These are phyloP conservation scores for Eupithecia subfuscata DNA, from an alignment of 2,888 invertebrate species.

Conservation along the genomic window DNA sequence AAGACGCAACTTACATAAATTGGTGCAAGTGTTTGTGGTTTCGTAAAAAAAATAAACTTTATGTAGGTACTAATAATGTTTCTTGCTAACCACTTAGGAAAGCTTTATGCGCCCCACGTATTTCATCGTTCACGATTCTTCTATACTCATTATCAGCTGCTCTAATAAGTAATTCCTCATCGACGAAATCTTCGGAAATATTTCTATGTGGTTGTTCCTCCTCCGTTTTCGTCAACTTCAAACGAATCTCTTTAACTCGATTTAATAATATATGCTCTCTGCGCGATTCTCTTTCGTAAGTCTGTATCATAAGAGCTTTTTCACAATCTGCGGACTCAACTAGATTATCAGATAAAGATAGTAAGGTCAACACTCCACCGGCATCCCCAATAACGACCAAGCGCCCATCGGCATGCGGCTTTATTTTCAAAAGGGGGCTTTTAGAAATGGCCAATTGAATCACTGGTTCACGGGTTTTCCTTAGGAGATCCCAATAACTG, in stretches of 20 bases:
- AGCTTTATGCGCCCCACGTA: neutral
- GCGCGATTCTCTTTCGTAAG: conserved; percentile 92
- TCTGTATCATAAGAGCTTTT: conserved; percentile 86
- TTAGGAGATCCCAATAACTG: conserved; percentile 91
- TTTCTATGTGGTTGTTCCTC: conserved; percentile 62
- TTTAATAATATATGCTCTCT: conserved; percentile 95
- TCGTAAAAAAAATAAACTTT: too few species aligned
- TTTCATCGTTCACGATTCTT: conserved; percentile 62
- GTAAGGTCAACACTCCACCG: conserved; percentile 86
- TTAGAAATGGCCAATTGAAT: conserved; percentile 84
- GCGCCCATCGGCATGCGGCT: conserved; percentile 85
- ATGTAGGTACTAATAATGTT: too few species aligned
- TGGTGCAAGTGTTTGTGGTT: too few species aligned
- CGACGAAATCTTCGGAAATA: conserved; percentile 37
- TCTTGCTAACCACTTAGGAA: too few species aligned
- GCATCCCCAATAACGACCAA: conserved; percentile 86
- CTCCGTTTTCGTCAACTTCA: conserved; percentile 75
- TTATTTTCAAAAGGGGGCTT: conserved; percentile 83
- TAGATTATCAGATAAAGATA: conserved; percentile 87
- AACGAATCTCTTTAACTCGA: conserved; percentile 90
- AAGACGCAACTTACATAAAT: too few species aligned
- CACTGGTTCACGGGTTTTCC: conserved; percentile 87
- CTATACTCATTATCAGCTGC: conserved; percentile 74
- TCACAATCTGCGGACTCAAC: conserved; percentile 86
- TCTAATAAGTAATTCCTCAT: conserved; percentile 50